Conservation (phyloP, 2,113 vertebrate species). For the Colaptes auratus region DNA sequence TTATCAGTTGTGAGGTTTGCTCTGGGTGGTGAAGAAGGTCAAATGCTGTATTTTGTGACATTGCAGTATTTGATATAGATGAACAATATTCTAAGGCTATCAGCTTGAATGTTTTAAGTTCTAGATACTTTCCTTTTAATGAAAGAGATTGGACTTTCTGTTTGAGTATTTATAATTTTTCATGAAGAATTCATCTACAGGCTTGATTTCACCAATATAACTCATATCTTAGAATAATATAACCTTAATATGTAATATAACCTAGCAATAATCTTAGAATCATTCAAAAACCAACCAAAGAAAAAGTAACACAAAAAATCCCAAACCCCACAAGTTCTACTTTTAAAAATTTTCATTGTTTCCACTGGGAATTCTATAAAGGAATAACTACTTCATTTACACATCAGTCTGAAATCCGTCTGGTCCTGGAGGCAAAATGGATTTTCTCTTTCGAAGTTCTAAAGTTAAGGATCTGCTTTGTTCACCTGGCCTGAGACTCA, state of each 20-base stretch:
- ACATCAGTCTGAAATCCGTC: background rate
- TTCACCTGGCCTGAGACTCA: background rate
- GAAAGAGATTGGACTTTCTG: background rate
- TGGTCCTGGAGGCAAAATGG: background rate
- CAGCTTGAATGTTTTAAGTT: background rate
- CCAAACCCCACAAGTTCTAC: background rate
- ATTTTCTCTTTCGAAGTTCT: background rate
- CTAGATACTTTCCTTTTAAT: background rate
- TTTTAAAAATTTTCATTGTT: background rate
- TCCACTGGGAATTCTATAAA: background rate
- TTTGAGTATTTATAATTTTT: background rate
- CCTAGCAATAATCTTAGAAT: background rate
- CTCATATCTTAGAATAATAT: too few species aligned
- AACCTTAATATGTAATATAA: too few species aligned
- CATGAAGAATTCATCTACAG: background rate
- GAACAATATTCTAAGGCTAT: background rate
- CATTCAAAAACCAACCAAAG: background rate
- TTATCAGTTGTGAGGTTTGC: background rate
- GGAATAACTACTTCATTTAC: background rate
- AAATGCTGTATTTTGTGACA: background rate
- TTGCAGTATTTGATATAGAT: background rate
- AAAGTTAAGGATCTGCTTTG: background rate
- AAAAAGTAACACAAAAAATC: background rate
- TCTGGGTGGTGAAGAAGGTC: background rate
- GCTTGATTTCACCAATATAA: background rate